These are phyloP conservation scores for Scytalopus superciliaris DNA, from an alignment of 2,113 vertebrate genomes.

Conservation along the genomic window DNA sequence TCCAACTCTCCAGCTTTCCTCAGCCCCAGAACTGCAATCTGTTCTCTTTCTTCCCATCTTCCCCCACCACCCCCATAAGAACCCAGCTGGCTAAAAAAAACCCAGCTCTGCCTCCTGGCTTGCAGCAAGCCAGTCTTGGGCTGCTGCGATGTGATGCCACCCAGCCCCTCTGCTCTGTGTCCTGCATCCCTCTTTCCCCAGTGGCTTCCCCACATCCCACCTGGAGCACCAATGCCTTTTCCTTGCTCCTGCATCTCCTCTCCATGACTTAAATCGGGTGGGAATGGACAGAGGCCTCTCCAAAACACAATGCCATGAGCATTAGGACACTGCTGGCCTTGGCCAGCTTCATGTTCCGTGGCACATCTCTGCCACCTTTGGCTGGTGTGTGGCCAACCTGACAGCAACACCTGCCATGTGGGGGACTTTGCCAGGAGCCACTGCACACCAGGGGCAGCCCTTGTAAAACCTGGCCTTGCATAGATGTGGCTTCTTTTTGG, in stretches of 20 bases:
- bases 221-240: background rate
- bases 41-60: background rate
- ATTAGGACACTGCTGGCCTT: background rate
- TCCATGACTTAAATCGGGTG: background rate
- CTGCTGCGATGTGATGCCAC: fast-evolving
- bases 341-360: fast-evolving
- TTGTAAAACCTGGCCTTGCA: background rate
- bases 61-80: background rate
- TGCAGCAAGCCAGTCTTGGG: background rate
- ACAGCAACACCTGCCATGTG: background rate
- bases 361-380: background rate
- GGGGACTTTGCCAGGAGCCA: background rate
- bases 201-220: background rate
- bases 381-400: background rate
- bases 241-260: background rate
- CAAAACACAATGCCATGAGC: background rate
- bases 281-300: background rate
- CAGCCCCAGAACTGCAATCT: background rate
- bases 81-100: background rate
- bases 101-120: background rate
- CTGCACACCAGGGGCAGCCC: background rate
- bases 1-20: background rate
- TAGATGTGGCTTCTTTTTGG: background rate
- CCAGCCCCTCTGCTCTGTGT: background rate
- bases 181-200: background rate